Conservation (phyloP, 2,888 invertebrate genomes). For the Dyspetes luteomarginatus region DNA sequence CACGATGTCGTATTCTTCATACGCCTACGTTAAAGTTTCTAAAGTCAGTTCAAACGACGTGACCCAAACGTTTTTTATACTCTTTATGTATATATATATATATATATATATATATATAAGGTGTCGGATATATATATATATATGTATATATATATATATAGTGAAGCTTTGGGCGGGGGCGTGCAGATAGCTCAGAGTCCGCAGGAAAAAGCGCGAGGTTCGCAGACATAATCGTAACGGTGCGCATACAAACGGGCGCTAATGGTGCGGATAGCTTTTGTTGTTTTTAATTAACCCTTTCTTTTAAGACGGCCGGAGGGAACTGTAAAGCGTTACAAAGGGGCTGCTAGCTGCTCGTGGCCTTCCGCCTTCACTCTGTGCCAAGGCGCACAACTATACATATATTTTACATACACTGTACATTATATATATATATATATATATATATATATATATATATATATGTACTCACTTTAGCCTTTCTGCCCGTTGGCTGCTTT, state of each 20-base stretch:
- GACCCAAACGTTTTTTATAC: neutral
- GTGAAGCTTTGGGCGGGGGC: neutral
- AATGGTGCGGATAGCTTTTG: conserved; percentile 83
- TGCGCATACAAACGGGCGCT: conserved; percentile 83
- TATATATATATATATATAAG: conserved; percentile 4
- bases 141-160: conserved; percentile 10
- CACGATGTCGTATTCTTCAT: conserved; percentile 21
- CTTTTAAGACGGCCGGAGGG: conserved; percentile 80
- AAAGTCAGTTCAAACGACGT: conserved; percentile 39
- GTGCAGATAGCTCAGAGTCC: conserved; percentile 17
- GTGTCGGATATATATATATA: neutral
- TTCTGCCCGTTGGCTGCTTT: conserved; percentile 61
- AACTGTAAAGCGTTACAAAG: conserved; percentile 76
- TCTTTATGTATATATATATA: conserved; percentile 10
- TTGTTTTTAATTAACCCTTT: conserved; percentile 84
- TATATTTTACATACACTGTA: too few species aligned
- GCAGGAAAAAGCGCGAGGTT: conserved; percentile 58
- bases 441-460: too few species aligned
- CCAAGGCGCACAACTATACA: conserved; percentile 46
- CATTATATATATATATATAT: too few species aligned
- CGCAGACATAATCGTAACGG: conserved; percentile 79
- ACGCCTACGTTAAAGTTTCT: conserved; percentile 6
- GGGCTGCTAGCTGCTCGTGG: conserved; percentile 68
- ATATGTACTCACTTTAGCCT: conserved; percentile 31
- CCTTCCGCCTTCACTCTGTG: conserved; percentile 66